Evolutionary conservation across 2,888 invertebrate genomes (phyloP).

Genomic region (Phyllotreta striolata): DNA sequence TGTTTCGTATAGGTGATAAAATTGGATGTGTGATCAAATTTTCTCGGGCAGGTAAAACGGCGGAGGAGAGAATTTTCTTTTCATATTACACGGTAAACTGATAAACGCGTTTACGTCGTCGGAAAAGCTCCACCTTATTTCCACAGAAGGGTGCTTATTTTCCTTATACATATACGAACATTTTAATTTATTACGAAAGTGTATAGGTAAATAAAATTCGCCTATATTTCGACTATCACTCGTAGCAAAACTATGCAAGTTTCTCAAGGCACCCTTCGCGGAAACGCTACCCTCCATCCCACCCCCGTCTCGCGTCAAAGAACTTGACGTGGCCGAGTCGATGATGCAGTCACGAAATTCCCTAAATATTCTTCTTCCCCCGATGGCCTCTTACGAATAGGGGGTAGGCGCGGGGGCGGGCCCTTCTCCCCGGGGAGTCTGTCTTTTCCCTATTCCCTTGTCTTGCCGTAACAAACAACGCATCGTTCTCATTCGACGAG

Average conservation of each 20-base stretch:
- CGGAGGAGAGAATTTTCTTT: constrained; percentile 12
- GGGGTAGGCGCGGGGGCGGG: constrained; percentile 60
- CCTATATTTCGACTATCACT: neutral
- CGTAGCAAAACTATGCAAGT: neutral
- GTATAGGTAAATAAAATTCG: neutral
- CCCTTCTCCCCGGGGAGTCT: constrained; percentile 67
- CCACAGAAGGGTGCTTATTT: too few species aligned
- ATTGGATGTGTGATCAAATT: constrained; percentile 14
- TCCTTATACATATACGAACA: too few species aligned
- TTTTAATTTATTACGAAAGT: too few species aligned
- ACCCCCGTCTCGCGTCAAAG: constrained; percentile 30
- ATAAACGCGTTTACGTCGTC: neutral
- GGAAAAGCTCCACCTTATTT: constrained; percentile 5
- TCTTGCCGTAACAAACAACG: constrained; percentile 60
- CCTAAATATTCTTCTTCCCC: constrained; percentile 59
- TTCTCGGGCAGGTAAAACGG: constrained; percentile 7
- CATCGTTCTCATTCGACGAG: constrained; percentile 59
- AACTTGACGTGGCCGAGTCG: constrained; percentile 54
- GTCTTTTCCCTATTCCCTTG: constrained; percentile 66
- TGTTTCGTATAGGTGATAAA: constrained; percentile 20
- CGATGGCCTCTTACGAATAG: constrained; percentile 56
- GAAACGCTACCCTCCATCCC: constrained; percentile 10
- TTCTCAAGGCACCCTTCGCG: constrained; percentile 1
- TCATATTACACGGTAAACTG: constrained; percentile 9
- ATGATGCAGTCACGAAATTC: constrained; percentile 58